Evolutionary conservation across 2,797 vertebrate genomes (phyloP), one percentile per base, ranked within the genome.

Genomic region (Thripadectes ignobilis): DNA sequence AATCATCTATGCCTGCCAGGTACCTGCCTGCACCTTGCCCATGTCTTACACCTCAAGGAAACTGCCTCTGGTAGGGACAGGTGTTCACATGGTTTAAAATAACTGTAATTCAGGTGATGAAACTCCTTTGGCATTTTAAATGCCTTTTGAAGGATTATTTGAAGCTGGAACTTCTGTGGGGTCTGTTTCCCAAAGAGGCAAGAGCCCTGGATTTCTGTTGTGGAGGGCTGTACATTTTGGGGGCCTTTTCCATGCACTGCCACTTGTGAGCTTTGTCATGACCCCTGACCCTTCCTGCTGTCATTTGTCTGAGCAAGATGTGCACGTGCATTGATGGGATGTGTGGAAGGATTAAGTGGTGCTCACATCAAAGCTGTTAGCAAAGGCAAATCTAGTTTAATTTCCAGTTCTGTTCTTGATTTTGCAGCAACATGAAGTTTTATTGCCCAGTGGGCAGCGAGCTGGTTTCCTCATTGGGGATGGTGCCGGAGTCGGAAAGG

Each of bases 391-490:
- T 39, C 32, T n/a, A 1, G 5, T 78, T 71, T 85, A 39, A 95
- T 74, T 63, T 54, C 65, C 22, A 7, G 13, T 67, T 73, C 41
- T 91, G 30, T 32, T 73, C 79, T 67, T 54, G 87, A 30, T 65
- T 82, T 38, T 36, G 12, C 96, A 99, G 99, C 99, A 99, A 99
- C 99, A 99, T 14, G 99, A 99, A 97, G 99, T 99, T 88, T 98
- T 99, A 76, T 98, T 99, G 39, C 99, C 99, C 94, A 99, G 98
- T 18, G 98, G 98, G 65, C 99, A 99, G 97, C 98, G 99, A 38
- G 99, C 99, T 0, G 99, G 99, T 45, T 99, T 99, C 96, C 98
- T 99, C 86, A 99, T 99, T 0, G 99, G 99, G 21, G 99, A 99
- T 0, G 99, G 99, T 5, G 99, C 99, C 0, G 99, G 99, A 2